Conservation (phyloP, 2,797 vertebrate genomes). For the Notamacropus eugenii region DNA sequence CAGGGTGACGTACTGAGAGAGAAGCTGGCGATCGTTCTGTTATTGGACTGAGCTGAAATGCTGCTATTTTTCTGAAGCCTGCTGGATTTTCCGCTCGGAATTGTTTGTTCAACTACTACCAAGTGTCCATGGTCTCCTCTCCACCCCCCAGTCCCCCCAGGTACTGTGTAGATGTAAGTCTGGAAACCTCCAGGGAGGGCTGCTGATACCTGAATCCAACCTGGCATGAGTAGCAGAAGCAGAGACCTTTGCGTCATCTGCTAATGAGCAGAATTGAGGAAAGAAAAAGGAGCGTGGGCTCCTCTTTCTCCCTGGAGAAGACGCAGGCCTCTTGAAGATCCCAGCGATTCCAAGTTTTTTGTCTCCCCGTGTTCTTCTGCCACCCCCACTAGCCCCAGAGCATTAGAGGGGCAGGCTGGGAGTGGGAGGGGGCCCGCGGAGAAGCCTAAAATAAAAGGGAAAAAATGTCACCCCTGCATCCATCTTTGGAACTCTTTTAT, state of each 20-base stretch:
- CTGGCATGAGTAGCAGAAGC: not conserved
- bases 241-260: not conserved
- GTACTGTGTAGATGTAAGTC: not conserved
- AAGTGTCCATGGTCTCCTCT: not conserved
- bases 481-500: not conserved
- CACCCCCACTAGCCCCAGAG: not conserved
- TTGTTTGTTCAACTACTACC: not conserved
- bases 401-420: not conserved
- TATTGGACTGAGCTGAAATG: slow-evolving; percentile 42
- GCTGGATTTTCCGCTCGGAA: not conserved
- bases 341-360: not conserved
- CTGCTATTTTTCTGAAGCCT: slow-evolving; percentile 45
- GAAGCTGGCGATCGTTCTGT: slow-evolving; percentile 33
- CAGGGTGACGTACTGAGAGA: slow-evolving; percentile 18
- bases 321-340: not conserved
- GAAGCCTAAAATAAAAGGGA: not conserved
- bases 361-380: not conserved
- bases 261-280: not conserved
- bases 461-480: not conserved
- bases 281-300: not conserved
- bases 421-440: accelerated
- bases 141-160: not conserved
- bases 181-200: not conserved
- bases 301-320: not conserved
- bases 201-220: not conserved